Evolutionary conservation across 2,113 vertebrate species (phyloP), one percentile per base, ranked within the genome.

Genomic region (Coracopsis vasa): DNA sequence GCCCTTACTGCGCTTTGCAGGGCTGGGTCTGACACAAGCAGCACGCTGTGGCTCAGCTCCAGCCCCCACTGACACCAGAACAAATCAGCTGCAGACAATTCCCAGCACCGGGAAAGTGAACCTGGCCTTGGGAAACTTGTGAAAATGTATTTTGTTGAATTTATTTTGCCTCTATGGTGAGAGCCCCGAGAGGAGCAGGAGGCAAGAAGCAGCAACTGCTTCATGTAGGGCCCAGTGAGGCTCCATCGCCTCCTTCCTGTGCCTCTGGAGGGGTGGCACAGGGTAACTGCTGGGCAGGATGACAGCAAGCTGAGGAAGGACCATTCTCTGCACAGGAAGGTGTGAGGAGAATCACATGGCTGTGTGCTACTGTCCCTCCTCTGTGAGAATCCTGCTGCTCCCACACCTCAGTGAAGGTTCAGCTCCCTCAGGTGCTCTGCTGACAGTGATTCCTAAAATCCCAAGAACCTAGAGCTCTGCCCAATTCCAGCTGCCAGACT

Each of bases 71-170:
- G 1, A 28, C 18, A 45, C 25, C 0, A 0, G 39, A 27, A n/a
- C 0, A 44, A 3, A 9, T 5, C 0, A 0, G 20, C 44, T 47
- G 45, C 28, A 79, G 31, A 19, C 12, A 21, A 16, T 50, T 44
- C 71, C 74, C 6, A 3, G 16, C 16, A 4, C 48, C 41, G 33
- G 21, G 27, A 50, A 75, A 42, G 73, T 21, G 64, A 50, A 53
- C 16, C 33, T 9, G 20, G 24, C 10, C 67, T 78, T 1, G 0
- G 20, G 24, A 88, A 77, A 75, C 4, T 5, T 0, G 0, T 10
- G 11, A n/a, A 81, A 56, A 20, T 1, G 1, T 1, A 48, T 78
- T 47, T 60, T 51, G 4, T 12, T 45, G 20, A 27, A 41, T 61
- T 72, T 61, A 5, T 80, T 81, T 64, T 9, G 4, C 7, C n/a